Evolutionary conservation across 1,140 invertebrate species (phyloP).

Genomic region (Pseudoatta argentina): DNA sequence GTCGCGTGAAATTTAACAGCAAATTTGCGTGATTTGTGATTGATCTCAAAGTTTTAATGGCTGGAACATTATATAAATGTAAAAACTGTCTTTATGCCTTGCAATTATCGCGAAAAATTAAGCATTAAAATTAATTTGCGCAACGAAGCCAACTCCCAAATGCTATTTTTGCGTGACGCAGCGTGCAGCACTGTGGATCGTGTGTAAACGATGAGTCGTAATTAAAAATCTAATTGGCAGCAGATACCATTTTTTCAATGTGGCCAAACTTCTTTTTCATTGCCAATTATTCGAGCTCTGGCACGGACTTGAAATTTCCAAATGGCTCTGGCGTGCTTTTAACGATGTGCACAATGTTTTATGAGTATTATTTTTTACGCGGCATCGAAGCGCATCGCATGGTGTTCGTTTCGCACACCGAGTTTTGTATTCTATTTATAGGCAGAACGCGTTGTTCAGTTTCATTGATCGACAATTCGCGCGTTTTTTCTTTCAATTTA

Average conservation of each 20-base stretch:
- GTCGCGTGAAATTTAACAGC: conserved; percentile 1
- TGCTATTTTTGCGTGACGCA: conserved; percentile 27
- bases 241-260: conserved; percentile 50
- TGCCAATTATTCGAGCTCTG: conserved; percentile 58
- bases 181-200: not conserved
- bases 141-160: not conserved
- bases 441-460: conserved; percentile 14
- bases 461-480: conserved; percentile 29
- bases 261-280: conserved; percentile 34
- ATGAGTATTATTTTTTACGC: conserved; percentile 60
- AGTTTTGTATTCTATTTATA: conserved; percentile 51
- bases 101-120: conserved; percentile 17
- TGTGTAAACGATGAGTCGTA: conserved; percentile 31
- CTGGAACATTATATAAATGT: not conserved
- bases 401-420: conserved; percentile 11
- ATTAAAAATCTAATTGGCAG: conserved; percentile 63
- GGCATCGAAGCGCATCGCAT: conserved; percentile 27
- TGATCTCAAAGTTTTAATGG: not conserved
- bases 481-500: conserved; percentile 37
- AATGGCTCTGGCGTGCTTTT: conserved; percentile 52
- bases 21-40: conserved; percentile 10
- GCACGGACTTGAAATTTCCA: conserved; percentile 52
- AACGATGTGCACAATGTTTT: conserved; percentile 51
- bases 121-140: conserved; percentile 36
- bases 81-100: not conserved